Conservation (phyloP, 2,888 invertebrate species). For the Mayetiola destructor region DNA sequence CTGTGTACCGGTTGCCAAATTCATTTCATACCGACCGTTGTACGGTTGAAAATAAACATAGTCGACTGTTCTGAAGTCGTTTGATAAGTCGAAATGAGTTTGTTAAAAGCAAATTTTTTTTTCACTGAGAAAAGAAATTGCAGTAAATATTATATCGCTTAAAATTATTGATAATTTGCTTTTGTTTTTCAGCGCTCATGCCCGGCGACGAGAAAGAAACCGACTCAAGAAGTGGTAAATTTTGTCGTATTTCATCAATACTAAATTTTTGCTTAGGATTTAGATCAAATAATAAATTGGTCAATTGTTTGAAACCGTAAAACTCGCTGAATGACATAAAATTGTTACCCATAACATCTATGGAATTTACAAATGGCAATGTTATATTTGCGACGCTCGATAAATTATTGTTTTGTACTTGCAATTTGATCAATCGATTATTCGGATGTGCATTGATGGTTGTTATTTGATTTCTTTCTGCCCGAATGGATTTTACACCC, state of each 20-base stretch:
- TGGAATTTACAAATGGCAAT: neutral
- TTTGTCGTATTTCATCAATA: neutral
- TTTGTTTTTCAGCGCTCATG: slow-evolving; percentile 4
- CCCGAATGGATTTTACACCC: neutral
- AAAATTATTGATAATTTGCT: neutral
- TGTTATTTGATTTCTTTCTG: neutral
- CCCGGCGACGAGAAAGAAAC: neutral
- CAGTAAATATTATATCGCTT: neutral
- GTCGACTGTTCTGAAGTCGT: too few species aligned
- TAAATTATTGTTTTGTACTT: neutral
- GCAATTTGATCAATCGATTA: neutral
- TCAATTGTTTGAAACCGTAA: slow-evolving; percentile 1
- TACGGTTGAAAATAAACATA: too few species aligned
- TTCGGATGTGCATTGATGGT: slow-evolving; percentile 1
- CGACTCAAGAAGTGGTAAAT: neutral
- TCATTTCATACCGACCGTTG: too few species aligned
- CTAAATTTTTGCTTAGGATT: neutral
- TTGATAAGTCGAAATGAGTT: too few species aligned
- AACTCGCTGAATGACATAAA: neutral
- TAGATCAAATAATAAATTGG: neutral
- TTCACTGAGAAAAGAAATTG: too few species aligned
- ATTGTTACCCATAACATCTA: neutral
- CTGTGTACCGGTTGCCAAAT: too few species aligned
- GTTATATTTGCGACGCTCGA: neutral
- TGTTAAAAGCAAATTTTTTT: too few species aligned